Evolutionary conservation across 1,140 invertebrate genomes (phyloP), one percentile per base, ranked within the genome.

Genomic region (Drosophila sp.): DNA sequence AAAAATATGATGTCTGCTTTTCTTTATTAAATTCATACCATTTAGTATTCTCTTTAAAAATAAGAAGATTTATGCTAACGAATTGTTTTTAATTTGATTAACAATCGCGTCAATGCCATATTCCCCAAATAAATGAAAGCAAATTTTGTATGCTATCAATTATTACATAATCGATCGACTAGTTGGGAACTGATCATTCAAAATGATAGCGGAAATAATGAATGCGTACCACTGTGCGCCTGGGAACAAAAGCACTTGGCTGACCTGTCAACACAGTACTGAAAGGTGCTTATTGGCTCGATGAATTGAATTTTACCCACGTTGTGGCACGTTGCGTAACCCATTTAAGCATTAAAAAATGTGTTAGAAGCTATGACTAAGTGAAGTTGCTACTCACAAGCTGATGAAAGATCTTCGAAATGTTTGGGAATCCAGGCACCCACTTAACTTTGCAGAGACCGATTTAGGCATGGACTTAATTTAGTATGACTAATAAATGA

Each of bases 161-260:
- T 21, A 21, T 21, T 21, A 1, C 21, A 1, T 4, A 21, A 21
- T 21, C 21, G 21, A 21, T 21, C 21, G 21, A 21, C 1, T 21
- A 21, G 1, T 21, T 21, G 4, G 21, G 21, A 21, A 21, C 21
- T 21, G 21, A 21, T 4, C 21, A 21, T 21, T 21, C 21, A 21
- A 2, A 21, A 21, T 21, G 21, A 21, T 21, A 21, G 21, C 21
- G 4, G 21, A 21, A 21, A 21, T 4, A 21, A 21, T 21, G 4
- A 21, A 21, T 21, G 13, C 7, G 4, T 46, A 27, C 51, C 67
- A 67, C 56, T 64, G 70, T 77, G 36, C 54, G 4, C 56, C 46
- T 81, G 78, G 59, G 77, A 79, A 76, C 59, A 9, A 21, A 16
- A 65, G 25, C 73, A 73, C 56, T 70, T 69, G 64, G 38, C 40